These are phyloP conservation scores for Psophia crepitans DNA, from an alignment of 2,113 vertebrate genomes.

Conservation along the genomic window DNA sequence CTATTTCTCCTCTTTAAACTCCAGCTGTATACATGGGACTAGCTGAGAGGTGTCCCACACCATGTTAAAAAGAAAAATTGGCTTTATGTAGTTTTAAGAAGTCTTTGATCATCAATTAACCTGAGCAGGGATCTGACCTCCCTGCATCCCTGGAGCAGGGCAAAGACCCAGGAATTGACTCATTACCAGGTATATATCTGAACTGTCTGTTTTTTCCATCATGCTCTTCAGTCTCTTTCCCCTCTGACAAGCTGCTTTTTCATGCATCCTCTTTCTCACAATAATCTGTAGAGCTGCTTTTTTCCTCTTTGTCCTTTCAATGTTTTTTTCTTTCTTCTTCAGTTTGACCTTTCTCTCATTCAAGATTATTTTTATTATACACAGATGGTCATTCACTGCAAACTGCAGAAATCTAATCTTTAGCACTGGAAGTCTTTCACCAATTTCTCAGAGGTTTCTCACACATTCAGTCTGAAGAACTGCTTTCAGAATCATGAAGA, in stretches of 20 bases:
- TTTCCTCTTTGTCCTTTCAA: background rate
- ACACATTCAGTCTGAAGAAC: background rate
- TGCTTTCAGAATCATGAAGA: background rate
- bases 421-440: background rate
- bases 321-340: background rate
- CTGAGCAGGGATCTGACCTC: background rate
- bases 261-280: background rate
- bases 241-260: background rate
- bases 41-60: background rate
- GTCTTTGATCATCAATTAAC: background rate
- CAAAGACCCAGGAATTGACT: background rate
- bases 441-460: background rate
- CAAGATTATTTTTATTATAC: background rate
- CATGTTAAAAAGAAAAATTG: background rate
- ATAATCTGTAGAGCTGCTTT: background rate
- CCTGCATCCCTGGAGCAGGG: background rate
- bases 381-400: background rate
- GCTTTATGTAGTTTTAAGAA: background rate
- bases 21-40: background rate
- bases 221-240: background rate
- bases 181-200: background rate
- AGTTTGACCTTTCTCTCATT: background rate
- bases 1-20: background rate
- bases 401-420: background rate
- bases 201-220: background rate